These are phyloP conservation scores for Hanleya hanleyi DNA, from an alignment of 2,888 invertebrate genomes.

Conservation along the genomic window DNA sequence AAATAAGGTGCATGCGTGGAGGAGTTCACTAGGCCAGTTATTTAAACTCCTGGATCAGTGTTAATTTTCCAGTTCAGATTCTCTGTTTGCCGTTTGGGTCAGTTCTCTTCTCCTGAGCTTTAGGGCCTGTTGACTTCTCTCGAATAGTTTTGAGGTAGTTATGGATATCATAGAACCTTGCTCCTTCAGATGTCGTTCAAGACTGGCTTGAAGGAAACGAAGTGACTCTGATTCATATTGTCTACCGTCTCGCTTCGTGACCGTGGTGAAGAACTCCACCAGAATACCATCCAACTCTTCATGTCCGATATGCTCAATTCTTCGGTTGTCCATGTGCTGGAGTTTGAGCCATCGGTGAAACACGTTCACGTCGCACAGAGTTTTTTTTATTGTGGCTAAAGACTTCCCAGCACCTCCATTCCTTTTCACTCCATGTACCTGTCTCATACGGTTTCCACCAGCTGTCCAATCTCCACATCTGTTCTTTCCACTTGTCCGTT, in stretches of 20 bases:
- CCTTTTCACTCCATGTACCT: no score
- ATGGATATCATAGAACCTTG: background rate
- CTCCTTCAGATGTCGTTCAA: background rate
- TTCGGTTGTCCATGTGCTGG: background rate
- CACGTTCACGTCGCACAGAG: background rate
- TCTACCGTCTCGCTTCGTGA: background rate
- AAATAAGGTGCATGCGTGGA: no score
- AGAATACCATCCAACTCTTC: constrained; percentile 1
- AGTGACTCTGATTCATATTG: background rate
- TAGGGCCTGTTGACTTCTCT: background rate
- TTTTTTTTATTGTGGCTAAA: background rate
- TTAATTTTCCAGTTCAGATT: no score
- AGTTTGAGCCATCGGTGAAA: background rate
- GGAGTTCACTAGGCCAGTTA: no score
- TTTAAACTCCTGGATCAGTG: no score
- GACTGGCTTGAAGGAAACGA: background rate
- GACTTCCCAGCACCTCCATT: no score
- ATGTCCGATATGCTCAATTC: background rate
- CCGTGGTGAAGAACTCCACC: background rate
- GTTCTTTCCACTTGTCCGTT: no score
- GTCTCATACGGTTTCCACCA: no score
- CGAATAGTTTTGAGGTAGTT: background rate
- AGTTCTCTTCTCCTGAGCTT: background rate
- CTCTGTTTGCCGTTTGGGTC: no score
- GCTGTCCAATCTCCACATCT: no score